These are phyloP conservation scores for Proterorhinus semilunaris DNA, from an alignment of 2,113 vertebrate species.

Conservation along the genomic window DNA sequence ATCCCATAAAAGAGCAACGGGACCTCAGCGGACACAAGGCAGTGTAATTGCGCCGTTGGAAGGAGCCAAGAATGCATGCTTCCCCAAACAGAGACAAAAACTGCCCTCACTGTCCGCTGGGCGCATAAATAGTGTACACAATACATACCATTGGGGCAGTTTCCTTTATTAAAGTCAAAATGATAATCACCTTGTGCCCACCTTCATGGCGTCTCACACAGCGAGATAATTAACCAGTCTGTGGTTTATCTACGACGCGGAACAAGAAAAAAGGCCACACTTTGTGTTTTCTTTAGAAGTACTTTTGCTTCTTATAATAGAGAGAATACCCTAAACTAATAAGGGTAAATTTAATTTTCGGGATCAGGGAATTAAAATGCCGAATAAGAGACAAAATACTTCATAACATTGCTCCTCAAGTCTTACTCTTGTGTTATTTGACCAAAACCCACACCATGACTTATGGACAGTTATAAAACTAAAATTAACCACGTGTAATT, in stretches of 20 bases:
- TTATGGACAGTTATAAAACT: too few species aligned
- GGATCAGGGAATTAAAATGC: not conserved
- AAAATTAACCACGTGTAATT: too few species aligned
- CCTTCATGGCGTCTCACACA: conserved; percentile 47
- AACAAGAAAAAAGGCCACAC: conserved; percentile 7
- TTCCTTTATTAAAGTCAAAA: conserved; percentile 67
- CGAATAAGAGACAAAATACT: not conserved
- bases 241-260: conserved; percentile 30
- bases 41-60: conserved; percentile 45
- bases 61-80: conserved; percentile 44
- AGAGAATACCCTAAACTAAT: not conserved
- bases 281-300: not conserved
- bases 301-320: not conserved
- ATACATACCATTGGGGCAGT: conserved; percentile 52
- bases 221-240: conserved; percentile 55
- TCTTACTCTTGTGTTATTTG: too few species aligned
- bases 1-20: conserved; percentile 72
- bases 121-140: conserved; percentile 52
- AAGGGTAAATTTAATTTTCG: not conserved
- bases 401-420: too few species aligned
- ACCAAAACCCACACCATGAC: too few species aligned
- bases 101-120: conserved; percentile 24
- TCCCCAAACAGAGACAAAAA: conserved; percentile 44
- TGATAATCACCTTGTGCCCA: conserved; percentile 53
- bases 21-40: conserved; percentile 48